Evolutionary conservation across 2,113 vertebrate genomes (phyloP).

Genomic region (Odontesthes bonariensis): DNA sequence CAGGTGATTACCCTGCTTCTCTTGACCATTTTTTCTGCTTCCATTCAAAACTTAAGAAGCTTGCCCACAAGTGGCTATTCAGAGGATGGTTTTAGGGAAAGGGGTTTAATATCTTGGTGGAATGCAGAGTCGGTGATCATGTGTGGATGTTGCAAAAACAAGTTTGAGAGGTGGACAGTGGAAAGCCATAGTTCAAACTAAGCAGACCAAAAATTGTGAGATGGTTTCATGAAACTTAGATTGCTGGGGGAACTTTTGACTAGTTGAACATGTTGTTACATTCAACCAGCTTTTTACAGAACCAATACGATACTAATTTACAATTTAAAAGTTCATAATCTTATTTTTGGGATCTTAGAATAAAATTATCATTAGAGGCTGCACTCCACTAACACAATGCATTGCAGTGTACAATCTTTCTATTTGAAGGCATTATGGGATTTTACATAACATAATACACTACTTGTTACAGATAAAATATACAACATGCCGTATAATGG

Average conservation of each 20-base stretch:
- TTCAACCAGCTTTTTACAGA: not conserved
- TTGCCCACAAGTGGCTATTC: slow-evolving; percentile 53
- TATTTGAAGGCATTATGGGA: too few species aligned
- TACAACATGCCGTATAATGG: too few species aligned
- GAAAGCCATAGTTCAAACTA: slow-evolving; percentile 46
- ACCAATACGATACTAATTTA: not conserved
- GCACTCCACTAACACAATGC: too few species aligned
- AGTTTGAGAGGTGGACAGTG: slow-evolving; percentile 13
- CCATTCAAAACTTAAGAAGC: slow-evolving; percentile 56
- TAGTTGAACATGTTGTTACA: not conserved
- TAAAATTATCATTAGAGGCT: not conserved
- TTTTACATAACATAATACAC: too few species aligned
- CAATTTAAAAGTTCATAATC: not conserved
- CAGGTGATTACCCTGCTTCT: slow-evolving; percentile 37
- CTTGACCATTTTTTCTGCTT: slow-evolving; percentile 29
- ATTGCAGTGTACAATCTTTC: too few species aligned
- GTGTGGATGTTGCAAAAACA: slow-evolving; percentile 36
- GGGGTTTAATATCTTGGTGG: slow-evolving; percentile 42
- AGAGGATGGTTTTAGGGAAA: slow-evolving; percentile 37
- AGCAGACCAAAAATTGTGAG: slow-evolving; percentile 1
- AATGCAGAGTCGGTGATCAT: slow-evolving; percentile 46
- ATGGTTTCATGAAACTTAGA: not conserved
- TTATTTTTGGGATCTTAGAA: not conserved
- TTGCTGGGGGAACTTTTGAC: slow-evolving; percentile 14
- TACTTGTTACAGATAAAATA: too few species aligned